Conservation (phyloP, 2,797 vertebrate species). For the Hypotaenidia philippensis region DNA sequence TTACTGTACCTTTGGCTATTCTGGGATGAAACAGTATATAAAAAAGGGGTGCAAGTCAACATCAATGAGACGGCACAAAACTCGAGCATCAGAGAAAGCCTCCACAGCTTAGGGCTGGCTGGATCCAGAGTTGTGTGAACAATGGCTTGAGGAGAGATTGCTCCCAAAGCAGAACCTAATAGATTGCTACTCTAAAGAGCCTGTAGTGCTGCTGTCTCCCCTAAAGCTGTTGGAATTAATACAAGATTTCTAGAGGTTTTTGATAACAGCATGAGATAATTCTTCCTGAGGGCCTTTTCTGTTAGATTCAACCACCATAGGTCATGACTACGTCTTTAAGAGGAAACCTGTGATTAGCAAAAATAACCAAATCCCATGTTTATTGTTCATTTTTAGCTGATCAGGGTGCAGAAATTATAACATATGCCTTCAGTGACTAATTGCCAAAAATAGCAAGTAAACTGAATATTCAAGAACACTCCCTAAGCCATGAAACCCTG, state of each 20-base stretch:
- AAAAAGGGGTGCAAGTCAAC: not conserved
- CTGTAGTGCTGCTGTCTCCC: not conserved
- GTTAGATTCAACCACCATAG: not conserved
- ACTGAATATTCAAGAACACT: not conserved
- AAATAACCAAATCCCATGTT: not conserved
- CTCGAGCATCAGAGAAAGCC: not conserved
- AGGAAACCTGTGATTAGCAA: not conserved
- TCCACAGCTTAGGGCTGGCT: rapidly evolving
- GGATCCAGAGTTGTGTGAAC: not conserved
- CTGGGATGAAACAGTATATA: not conserved
- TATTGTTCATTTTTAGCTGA: not conserved
- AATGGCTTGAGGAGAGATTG: not conserved
- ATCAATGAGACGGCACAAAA: not conserved
- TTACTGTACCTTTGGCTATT: too few relatives aligned
- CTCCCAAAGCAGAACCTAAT: not conserved
- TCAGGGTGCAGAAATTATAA: not conserved
- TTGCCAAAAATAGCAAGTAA: not conserved
- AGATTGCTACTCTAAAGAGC: not conserved
- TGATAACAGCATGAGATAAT: not conserved
- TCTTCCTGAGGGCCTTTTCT: not conserved
- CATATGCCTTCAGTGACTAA: not conserved
- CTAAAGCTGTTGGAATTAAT: not conserved
- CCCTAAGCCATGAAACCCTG: not conserved
- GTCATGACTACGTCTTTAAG: not conserved
- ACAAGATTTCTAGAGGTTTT: not conserved